Base-by-base conservation (phyloP, 2,888 invertebrate species). In the Podabrus alpinus region DNA sequence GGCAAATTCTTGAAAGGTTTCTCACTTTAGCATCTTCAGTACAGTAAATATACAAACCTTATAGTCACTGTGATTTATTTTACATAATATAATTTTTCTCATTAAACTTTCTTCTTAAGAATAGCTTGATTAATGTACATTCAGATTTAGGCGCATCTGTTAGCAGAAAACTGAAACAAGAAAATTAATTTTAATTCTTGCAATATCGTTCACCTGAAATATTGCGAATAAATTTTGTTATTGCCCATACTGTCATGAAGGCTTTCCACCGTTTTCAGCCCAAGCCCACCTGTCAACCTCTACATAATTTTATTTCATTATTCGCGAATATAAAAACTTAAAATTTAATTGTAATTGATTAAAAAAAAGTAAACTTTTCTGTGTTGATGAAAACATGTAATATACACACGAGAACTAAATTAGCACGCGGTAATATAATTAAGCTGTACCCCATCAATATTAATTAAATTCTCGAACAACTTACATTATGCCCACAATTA, bases 21-120 rank as follows among this genome's bases (percentile, higher is more conserved):
- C 21, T 64, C 62, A 64, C 62, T 64, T 64, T 64, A 64, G 62
- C 19, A 64, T 64, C 21, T 64, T 64, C 62, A 64, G 17, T 64
- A 45, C 21, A 64, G 19, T 64, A 64, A 21, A 21, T 64, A 64
- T 21, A 45, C 45, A 45, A 45, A 45, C 45, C 45, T 45, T 45
- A 45, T 45, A 45, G 45, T 45, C 45, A 45, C 45, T 45, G 45
- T 45, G 45, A 45, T 45, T 45, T 45, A 45, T 45, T 45, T 45
- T 45, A 45, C 45, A 45, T 45, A 45, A 45, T 45, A 45, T 45
- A 45, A 45, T 45, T 45, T 45, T 45, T 45, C 45, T 45, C 45
- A 9, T 45, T 45, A 45, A 45, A 45, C 45, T 45, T 45, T 45
- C 45, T 45, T n/a, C 45, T 45, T 45, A 45, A 45, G 45, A 45